A percentile compares a stretch with the other conserved stretches of the same genome.
These are phyloP conservation scores for Numenius phaeopus DNA, from an alignment of 2,797 vertebrate species.

Conservation along the genomic window DNA sequence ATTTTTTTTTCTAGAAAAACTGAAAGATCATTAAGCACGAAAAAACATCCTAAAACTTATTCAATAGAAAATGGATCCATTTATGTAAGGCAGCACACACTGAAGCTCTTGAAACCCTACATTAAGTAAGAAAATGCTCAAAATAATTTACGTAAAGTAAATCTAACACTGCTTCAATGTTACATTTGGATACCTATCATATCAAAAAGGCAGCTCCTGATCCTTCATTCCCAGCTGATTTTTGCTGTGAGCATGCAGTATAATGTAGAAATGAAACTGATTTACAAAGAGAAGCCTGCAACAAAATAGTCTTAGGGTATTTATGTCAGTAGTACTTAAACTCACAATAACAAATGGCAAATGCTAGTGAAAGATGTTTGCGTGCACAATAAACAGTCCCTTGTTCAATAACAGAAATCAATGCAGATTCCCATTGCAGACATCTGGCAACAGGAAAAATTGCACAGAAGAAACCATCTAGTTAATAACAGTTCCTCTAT, in stretches of 20 bases:
- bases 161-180: neutral
- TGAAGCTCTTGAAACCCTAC: neutral
- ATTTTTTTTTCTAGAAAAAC: neutral
- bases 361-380: neutral
- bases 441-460: neutral
- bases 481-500: neutral
- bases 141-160: neutral
- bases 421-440: neutral
- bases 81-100: neutral
- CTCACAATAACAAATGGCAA: neutral
- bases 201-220: neutral
- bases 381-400: neutral
- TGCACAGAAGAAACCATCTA: neutral
- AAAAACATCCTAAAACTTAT: neutral
- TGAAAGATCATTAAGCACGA: neutral
- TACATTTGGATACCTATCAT: neutral
- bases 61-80: neutral
- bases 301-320: neutral
- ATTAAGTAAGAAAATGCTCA: neutral
- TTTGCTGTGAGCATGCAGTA: neutral
- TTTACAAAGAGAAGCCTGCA: neutral
- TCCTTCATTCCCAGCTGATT: neutral
- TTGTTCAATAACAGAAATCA: neutral
- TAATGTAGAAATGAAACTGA: neutral
- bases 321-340: slow-evolving; percentile 2